These are phyloP conservation scores for Trialeurodes vaporariorum DNA, from an alignment of 1,140 invertebrate species.

Conservation along the genomic window DNA sequence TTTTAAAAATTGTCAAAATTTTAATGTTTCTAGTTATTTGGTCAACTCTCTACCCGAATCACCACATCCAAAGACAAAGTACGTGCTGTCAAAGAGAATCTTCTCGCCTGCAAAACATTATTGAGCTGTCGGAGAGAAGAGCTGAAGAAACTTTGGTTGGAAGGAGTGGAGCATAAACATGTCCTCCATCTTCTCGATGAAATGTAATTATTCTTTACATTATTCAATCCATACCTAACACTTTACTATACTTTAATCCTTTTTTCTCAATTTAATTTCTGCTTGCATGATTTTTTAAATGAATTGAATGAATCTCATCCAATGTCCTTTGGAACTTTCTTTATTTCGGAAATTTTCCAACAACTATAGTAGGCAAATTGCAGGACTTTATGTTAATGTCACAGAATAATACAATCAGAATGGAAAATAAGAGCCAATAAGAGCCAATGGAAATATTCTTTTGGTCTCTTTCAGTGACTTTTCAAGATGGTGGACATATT, in stretches of 20 bases:
- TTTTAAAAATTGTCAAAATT: neutral
- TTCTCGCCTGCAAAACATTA: constrained; percentile 79
- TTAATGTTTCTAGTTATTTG: constrained; percentile 51
- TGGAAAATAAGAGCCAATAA: no score
- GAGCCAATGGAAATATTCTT: no score
- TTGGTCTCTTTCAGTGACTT: no score
- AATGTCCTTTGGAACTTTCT: neutral
- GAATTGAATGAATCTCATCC: neutral
- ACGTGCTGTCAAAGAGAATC: constrained; percentile 72
- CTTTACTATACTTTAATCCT: constrained; percentile 12
- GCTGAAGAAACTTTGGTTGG: constrained; percentile 80
- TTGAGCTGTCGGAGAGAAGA: constrained; percentile 86
- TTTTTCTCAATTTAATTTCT: constrained; percentile 18
- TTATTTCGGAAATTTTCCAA: no score
- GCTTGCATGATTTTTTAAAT: neutral
- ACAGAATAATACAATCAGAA: no score
- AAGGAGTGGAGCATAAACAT: constrained; percentile 86
- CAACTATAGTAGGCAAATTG: no score
- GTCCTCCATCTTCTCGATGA: constrained; percentile 54
- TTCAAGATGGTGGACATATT: no score
- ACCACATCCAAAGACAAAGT: constrained; percentile 70
- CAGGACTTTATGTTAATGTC: no score
- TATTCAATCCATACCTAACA: neutral
- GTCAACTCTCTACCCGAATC: constrained; percentile 61
- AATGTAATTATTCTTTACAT: constrained; percentile 15